Base-by-base conservation (phyloP, 2,888 invertebrate genomes). In the Drosophila dives region DNA sequence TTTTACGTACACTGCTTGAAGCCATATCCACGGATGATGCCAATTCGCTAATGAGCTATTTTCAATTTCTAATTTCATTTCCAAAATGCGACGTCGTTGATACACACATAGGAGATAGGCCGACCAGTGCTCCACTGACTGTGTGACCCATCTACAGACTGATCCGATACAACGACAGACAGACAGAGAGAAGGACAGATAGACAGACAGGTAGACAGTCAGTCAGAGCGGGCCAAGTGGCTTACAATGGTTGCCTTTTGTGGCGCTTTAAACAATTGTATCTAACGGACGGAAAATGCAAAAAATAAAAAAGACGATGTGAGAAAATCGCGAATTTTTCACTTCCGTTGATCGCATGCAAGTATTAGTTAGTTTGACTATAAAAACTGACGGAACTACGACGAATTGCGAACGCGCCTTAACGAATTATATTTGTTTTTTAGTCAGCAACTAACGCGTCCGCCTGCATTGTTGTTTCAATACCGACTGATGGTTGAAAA, bases 61-160 rank as follows among this genome's bases (percentile, higher is more conserved):
- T 81, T 89, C 89, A 82, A 88, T 86, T 86, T 84, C 90, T 86
- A 91, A 90, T 91, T 91, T 91, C 91, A 91, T 91, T 89, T 89
- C 88, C 85, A 79, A 80, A 84, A 79, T 67, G 75, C 78, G 64
- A 61, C 69, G 40, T 62, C 51, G 54, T 54, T 50, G 54, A 49
- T 63, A 54, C 48, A 67, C 65, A 71, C 61, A 78, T 76, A 72
- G 70, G 71, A 80, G 72, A 55, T n/a, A 76, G 70, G 64, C 71
- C 63, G 74, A 70, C 23, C 60, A 61, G 58, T 67, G 64, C 58
- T 71, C 67, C 67, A 66, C 60, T 63, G 79, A 68, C 69, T 75
- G 64, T 53, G 63, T 78, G 79, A 78, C 79, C 85, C 72, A 78
- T 75, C 77, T 70, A 74, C 80, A 63, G 72, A 70, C 81, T 68